phyloP scores from a whole-genome alignment of 2,113 vertebrate genomes.

The Narcine bancroftii region DNA sequence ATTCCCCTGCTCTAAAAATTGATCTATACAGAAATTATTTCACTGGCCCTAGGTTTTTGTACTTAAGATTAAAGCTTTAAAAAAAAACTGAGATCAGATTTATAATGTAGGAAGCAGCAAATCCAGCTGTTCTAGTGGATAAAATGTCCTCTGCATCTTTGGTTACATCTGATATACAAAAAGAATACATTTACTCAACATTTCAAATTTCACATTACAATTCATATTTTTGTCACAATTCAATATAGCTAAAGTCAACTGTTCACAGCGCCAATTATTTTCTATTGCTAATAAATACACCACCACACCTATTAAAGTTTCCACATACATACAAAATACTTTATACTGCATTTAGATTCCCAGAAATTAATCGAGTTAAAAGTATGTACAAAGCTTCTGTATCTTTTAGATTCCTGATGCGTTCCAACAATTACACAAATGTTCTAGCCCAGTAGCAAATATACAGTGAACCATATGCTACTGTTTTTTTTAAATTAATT shows the following conservation, averaged over 20 bases:
- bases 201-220: conserved; percentile 29
- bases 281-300: conserved; percentile 30
- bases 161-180: not conserved
- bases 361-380: not conserved
- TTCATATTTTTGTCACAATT: conserved; percentile 15
- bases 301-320: conserved; percentile 22
- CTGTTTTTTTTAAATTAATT: no score
- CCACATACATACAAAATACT: conserved; percentile 22
- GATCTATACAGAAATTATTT: not conserved
- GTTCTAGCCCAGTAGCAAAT: conserved; percentile 8
- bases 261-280: not conserved
- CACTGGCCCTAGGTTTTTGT: no score
- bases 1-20: not conserved
- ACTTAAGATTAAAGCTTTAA: no score
- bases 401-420: not conserved
- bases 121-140: no score
- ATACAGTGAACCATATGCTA: no score
- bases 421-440: not conserved
- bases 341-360: not conserved
- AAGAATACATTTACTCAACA: not conserved
- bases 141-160: not conserved
- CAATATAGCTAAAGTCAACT: not conserved
- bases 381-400: conserved; percentile 17
- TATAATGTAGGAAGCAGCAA: no score
- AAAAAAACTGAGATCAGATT: no score